A percentile compares a stretch with the other conserved stretches of the same genome.
Evolutionary conservation across 2,113 vertebrate species (phyloP).

Genomic region (Propithecus coquereli): DNA sequence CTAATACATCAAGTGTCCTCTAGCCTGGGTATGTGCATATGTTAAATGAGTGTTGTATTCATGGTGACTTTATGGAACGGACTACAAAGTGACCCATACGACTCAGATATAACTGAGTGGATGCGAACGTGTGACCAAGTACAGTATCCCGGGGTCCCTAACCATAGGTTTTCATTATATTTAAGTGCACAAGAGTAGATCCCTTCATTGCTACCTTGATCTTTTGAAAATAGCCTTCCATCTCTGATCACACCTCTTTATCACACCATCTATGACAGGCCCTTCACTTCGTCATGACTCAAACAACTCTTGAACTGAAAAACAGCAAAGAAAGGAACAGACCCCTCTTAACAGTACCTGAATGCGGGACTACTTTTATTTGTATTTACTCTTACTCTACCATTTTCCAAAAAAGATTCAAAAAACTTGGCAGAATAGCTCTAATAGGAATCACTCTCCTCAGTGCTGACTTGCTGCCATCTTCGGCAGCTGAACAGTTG

Average conservation of each 20-base stretch:
- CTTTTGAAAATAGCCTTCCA: background rate
- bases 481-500: background rate
- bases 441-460: background rate
- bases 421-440: background rate
- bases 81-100: background rate
- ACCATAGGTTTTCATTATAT: background rate
- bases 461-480: background rate
- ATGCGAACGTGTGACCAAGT: background rate
- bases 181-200: background rate
- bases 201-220: background rate
- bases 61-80: background rate
- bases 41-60: background rate
- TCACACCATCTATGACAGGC: background rate
- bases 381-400: background rate
- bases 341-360: background rate
- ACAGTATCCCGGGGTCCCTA: background rate
- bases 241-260: background rate
- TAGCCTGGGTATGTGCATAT: too few relatives aligned
- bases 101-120: background rate
- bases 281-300: background rate
- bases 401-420: background rate
- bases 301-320: background rate
- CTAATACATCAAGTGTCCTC: background rate
- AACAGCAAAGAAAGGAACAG: background rate
- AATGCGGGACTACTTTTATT: background rate